Conservation (phyloP, 2,113 vertebrate genomes). For the Connochaetes taurinus region DNA sequence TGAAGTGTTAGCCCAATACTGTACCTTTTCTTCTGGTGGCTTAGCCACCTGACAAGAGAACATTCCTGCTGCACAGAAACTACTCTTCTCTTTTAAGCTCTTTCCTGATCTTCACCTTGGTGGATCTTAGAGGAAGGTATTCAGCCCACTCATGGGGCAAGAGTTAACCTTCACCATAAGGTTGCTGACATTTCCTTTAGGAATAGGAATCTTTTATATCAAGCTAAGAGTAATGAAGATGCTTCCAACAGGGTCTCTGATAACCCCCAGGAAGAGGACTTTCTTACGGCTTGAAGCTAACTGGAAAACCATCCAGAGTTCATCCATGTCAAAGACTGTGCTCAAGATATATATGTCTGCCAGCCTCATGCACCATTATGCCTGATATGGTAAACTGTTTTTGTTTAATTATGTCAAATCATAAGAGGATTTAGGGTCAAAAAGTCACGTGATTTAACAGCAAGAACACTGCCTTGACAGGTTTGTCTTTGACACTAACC, state of each 20-base stretch:
- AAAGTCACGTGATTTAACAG: too few relatives aligned
- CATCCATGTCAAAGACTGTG: neutral
- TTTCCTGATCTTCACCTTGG: neutral
- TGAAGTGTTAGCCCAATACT: accelerated
- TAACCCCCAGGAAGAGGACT: accelerated
- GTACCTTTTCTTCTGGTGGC: neutral
- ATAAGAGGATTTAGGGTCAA: neutral
- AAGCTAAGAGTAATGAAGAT: neutral
- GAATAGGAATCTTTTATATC: neutral
- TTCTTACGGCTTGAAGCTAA: accelerated
- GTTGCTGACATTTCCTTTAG: neutral
- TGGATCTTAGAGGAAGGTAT: neutral
- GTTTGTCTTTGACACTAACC: neutral
- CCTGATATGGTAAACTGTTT: neutral
- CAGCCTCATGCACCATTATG: neutral
- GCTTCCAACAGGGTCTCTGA: too few relatives aligned
- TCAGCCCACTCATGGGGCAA: neutral
- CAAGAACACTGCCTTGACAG: neutral
- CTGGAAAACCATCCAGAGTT: neutral
- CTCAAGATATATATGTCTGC: neutral
- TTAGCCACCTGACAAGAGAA: neutral
- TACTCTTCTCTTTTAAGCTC: neutral
- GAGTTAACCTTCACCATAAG: neutral
- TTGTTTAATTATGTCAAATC: neutral
- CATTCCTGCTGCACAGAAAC: accelerated